Evolutionary conservation across 2,888 invertebrate genomes (phyloP).

Genomic region (Hyposoter didymator): DNA sequence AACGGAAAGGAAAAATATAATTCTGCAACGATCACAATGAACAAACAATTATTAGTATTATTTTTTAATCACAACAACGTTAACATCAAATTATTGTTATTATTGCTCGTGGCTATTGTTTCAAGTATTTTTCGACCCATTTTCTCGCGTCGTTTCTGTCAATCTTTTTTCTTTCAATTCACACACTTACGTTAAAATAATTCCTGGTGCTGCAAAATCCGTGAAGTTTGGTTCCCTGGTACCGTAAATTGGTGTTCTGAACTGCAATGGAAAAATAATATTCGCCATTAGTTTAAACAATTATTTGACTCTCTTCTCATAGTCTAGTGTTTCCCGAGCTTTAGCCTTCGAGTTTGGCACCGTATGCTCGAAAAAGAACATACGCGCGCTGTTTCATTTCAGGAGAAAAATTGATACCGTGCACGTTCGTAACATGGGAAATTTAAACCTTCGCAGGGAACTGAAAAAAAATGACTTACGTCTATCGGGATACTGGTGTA

Average conservation of each 20-base stretch:
- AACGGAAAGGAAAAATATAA: conserved; percentile 97
- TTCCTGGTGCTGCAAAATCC: conserved; percentile 97
- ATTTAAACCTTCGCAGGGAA: too few relatives aligned
- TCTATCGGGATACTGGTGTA: conserved; percentile 87
- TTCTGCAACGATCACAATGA: conserved; percentile 85
- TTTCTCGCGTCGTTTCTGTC: background rate
- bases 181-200: conserved; percentile 91
- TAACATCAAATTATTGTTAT: too few relatives aligned
- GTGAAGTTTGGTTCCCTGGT: conserved; percentile 92
- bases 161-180: background rate
- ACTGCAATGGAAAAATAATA: conserved; percentile 83
- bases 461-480: conserved; percentile 83
- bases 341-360: too few relatives aligned
- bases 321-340: too few relatives aligned
- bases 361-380: too few relatives aligned
- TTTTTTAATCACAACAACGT: background rate
- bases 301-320: background rate
- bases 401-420: too few relatives aligned
- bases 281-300: conserved; percentile 3
- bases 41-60: background rate
- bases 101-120: background rate
- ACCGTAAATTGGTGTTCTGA: conserved; percentile 91
- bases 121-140: background rate
- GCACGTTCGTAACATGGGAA: too few relatives aligned
- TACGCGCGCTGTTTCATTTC: too few relatives aligned